Evolutionary conservation across 2,888 invertebrate genomes (phyloP), one percentile per base, ranked within the genome.

Genomic region (Pyrrhosoma nymphula): DNA sequence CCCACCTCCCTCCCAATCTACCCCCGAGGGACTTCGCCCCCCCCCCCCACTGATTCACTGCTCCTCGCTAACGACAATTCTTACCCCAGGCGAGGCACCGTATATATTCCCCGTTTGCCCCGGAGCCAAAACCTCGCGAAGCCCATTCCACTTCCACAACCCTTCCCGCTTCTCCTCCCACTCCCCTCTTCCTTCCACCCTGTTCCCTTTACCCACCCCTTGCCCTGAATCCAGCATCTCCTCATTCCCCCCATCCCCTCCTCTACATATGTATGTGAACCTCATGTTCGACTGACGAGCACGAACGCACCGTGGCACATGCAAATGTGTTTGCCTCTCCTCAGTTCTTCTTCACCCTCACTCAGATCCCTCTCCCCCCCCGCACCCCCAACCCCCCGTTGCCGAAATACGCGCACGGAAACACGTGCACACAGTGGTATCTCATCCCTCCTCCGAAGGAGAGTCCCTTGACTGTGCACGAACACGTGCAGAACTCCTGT

Each of bases 11-110:
- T 3, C 18, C 18, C 39, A n/a, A n/a, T n/a, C 35, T 30, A 8
- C 18, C 14, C 35, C 39, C 47, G 47, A 47, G 47, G 8, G 47
- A 47, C 63, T n/a, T 3, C 56, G 16, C 56, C 23, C 30, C 56
- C 14, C 23, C 60, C 2, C 35, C 60, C 35, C 60, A 63, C 63
- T 63, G 39, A 63, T 39, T 91, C 63, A 60, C 91, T 47, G 69
- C 47, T 63, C 69, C 93, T 69, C 93, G 93, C 93, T 93, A 93
- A 93, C 93, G 69, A 93, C 69, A 93, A 69, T 93, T 93, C 93
- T 63, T 47, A 63, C 69, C 93, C 55, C 63, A 69, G 93, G 93
- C 93, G 47, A 93, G n/a, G 47, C 69, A 69, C 93, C n/a, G n/a
- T n/a, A 93, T 69, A 39, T 47, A 75, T 69, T 47, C n/a, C 35